Conservation (phyloP, 2,113 vertebrate genomes). For the Lathamus discolor region DNA sequence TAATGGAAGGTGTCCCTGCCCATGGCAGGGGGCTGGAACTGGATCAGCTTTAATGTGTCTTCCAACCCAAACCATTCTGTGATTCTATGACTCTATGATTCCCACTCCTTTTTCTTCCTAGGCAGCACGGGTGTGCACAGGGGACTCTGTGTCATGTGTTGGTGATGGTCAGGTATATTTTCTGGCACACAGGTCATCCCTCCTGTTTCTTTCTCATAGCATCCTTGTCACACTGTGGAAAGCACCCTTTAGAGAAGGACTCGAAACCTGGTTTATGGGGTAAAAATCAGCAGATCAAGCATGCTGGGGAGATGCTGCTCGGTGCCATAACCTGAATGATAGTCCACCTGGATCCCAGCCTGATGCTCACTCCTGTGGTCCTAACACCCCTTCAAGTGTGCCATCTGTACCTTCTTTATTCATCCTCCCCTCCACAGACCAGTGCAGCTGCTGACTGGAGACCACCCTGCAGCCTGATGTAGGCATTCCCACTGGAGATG, state of each 20-base stretch:
- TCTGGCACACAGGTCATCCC: not conserved
- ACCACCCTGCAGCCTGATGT: not conserved
- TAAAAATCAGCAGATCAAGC: not conserved
- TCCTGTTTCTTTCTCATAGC: not conserved
- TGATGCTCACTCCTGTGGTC: not conserved
- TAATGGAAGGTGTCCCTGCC: not conserved
- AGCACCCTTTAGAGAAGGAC: not conserved
- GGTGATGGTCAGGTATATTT: not conserved
- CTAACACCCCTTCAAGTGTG: not conserved
- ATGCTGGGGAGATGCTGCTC: not conserved
- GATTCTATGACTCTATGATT: not conserved
- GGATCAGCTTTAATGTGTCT: not conserved
- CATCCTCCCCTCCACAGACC: not conserved
- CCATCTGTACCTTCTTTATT: not conserved
- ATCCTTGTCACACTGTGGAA: not conserved
- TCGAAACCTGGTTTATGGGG: not conserved
- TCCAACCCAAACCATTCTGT: not conserved
- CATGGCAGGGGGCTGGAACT: not conserved
- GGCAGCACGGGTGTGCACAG: not conserved
- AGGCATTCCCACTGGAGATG: rapidly evolving
- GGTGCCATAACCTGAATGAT: rapidly evolving
- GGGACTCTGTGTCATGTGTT: not conserved
- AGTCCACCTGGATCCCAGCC: not conserved
- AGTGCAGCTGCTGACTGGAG: rapidly evolving
- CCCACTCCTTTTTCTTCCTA: not conserved